Evolutionary conservation across 2,113 vertebrate genomes (phyloP).

Genomic region (Dasypus novemcinctus): DNA sequence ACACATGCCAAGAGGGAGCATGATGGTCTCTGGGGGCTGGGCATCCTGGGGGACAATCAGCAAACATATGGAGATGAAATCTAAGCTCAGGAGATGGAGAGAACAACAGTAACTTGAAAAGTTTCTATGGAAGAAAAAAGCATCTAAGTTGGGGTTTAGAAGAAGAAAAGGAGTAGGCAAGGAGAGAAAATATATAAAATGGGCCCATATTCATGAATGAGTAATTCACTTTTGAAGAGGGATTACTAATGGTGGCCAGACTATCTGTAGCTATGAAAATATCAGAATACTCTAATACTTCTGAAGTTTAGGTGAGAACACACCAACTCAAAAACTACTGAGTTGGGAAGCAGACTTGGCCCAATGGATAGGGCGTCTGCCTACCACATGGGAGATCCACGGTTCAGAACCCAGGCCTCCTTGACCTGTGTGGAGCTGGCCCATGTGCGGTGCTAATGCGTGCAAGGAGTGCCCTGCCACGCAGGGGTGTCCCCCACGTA

Average conservation of each 20-base stretch:
- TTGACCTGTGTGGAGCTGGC: too few species aligned
- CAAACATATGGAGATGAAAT: neutral
- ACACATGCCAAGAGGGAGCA: conserved; percentile 42
- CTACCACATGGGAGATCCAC: too few species aligned
- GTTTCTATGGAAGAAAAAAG: neutral
- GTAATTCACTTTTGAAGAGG: conserved; percentile 22
- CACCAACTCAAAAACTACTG: neutral
- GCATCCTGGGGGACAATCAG: neutral
- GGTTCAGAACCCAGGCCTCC: too few species aligned
- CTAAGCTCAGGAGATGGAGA: neutral
- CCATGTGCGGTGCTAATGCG: too few species aligned
- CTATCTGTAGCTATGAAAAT: conserved; percentile 20
- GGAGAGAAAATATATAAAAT: conserved; percentile 5
- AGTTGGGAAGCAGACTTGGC: too few species aligned
- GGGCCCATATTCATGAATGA: neutral
- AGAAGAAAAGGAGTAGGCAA: neutral
- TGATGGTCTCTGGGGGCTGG: neutral
- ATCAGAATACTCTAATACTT: neutral
- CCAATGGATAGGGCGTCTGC: too few species aligned
- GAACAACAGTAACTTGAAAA: conserved; percentile 52
- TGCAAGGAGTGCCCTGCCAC: too few species aligned
- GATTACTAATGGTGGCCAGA: neutral
- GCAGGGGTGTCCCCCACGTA: too few species aligned
- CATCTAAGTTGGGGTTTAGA: neutral
- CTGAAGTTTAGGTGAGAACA: conserved; percentile 5